Conservation (phyloP, 1,140 invertebrate species). For the Charaxes varanes region DNA sequence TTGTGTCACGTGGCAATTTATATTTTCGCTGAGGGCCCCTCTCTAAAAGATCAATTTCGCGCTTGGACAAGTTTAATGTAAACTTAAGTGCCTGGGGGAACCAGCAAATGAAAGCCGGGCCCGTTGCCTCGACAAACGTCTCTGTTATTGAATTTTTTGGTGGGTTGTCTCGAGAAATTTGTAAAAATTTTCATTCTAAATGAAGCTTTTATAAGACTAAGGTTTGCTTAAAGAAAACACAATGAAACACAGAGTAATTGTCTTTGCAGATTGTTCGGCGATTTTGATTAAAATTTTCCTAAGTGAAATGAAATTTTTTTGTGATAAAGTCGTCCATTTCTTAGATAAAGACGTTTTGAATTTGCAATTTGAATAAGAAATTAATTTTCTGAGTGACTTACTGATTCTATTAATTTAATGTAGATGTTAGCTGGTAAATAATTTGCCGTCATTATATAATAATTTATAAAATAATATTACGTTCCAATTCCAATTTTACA, state of each 20-base stretch:
- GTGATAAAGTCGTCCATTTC: too few relatives aligned
- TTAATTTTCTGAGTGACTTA: too few relatives aligned
- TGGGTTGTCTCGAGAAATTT: constrained; percentile 34
- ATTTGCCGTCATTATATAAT: too few relatives aligned
- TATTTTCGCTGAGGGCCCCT: constrained; percentile 56
- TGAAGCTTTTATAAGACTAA: constrained; percentile 9
- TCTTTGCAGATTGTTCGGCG: constrained; percentile 1
- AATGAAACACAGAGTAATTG: not conserved
- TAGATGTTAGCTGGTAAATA: too few relatives aligned
- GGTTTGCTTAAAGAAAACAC: constrained; percentile 10
- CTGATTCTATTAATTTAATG: too few relatives aligned
- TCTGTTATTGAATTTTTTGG: constrained; percentile 62
- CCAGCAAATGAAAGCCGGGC: constrained; percentile 59
- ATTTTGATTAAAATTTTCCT: not conserved
- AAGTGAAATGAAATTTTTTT: not conserved
- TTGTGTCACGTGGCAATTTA: constrained; percentile 60
- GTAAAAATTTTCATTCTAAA: constrained; percentile 13
- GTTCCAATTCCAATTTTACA: too few relatives aligned
- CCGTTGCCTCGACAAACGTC: constrained; percentile 59
- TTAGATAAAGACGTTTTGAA: too few relatives aligned
- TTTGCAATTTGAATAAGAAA: too few relatives aligned
- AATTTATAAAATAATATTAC: too few relatives aligned
- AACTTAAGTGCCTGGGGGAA: constrained; percentile 67
- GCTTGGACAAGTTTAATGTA: constrained; percentile 69
- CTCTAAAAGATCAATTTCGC: constrained; percentile 70